These are phyloP conservation scores for Perognathus longimembris DNA, from an alignment of 2,113 vertebrate genomes.

Conservation along the genomic window DNA sequence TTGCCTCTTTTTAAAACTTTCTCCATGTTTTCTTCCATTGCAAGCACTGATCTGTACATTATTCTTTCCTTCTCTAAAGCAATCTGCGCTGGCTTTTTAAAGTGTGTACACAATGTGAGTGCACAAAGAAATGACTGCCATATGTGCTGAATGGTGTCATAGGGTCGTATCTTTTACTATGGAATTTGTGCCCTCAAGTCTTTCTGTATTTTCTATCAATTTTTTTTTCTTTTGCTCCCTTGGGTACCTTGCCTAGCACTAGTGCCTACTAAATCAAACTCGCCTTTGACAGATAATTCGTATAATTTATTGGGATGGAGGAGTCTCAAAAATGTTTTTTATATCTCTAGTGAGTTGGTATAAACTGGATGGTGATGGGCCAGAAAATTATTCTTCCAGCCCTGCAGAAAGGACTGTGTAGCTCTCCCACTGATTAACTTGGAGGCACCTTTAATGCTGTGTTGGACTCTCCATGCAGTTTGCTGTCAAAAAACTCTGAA, in stretches of 20 bases:
- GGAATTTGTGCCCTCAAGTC: neutral
- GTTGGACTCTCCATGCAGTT: slow-evolving; percentile 49
- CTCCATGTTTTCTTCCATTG: neutral
- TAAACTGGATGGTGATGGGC: slow-evolving; percentile 59
- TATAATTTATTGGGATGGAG: slow-evolving; percentile 64
- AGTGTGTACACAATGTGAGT: neutral
- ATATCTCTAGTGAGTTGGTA: slow-evolving; percentile 54
- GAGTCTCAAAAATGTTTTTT: slow-evolving; percentile 57
- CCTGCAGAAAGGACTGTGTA: neutral
- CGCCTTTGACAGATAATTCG: slow-evolving; percentile 61
- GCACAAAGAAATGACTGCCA: neutral
- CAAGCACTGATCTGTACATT: neutral
- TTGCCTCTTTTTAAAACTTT: neutral
- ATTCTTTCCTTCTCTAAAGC: neutral
- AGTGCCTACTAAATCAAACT: slow-evolving; percentile 67
- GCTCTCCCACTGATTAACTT: neutral
- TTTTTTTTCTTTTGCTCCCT: slow-evolving; percentile 1
- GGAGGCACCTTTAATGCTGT: slow-evolving; percentile 13
- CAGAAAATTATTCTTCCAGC: slow-evolving; percentile 74
- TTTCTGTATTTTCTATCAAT: slow-evolving; percentile 46
- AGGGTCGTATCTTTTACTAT: neutral
- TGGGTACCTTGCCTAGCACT: neutral
- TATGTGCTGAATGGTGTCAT: fast-evolving
- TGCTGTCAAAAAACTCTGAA: slow-evolving; percentile 52
- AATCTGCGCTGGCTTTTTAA: neutral